Percentiles rank a stretch among this genome's conserved stretches.
Conservation (phyloP, 2,797 vertebrate species). For the Chiloscyllium punctatum region DNA sequence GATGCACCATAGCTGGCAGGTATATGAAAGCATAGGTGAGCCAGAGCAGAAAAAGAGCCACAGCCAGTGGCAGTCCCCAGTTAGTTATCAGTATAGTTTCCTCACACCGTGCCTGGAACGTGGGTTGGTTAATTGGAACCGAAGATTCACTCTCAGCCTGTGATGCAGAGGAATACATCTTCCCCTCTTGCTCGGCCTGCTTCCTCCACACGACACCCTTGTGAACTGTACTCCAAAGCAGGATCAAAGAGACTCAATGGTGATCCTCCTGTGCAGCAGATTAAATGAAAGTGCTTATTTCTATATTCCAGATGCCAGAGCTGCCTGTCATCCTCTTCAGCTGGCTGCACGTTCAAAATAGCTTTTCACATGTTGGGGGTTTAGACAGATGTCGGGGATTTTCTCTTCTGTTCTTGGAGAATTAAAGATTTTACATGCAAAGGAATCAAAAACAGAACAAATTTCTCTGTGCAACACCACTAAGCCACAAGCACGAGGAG, state of each 20-base stretch:
- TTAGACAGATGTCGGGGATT: background rate
- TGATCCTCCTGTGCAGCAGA: background rate
- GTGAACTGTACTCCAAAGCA: background rate
- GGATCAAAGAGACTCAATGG: background rate
- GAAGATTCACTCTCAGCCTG: background rate
- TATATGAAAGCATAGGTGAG: slow-evolving; percentile 64
- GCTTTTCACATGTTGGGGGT: background rate
- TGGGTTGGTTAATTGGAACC: slow-evolving; percentile 51
- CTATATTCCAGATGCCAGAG: background rate
- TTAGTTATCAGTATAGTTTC: slow-evolving; percentile 60
- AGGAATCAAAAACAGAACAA: background rate
- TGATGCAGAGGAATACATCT: background rate
- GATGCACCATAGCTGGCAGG: slow-evolving; percentile 57
- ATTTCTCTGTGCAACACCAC: slow-evolving; percentile 11
- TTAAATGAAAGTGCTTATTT: slow-evolving; percentile 23
- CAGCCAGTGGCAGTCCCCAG: slow-evolving; percentile 60
- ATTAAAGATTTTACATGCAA: slow-evolving; percentile 25
- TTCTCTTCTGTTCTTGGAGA: slow-evolving; percentile 30
- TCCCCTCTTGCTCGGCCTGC: background rate
- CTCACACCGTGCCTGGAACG: slow-evolving; percentile 64
- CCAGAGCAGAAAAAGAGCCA: slow-evolving; percentile 58
- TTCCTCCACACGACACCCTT: background rate
- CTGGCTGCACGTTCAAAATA: background rate
- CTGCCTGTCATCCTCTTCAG: background rate
- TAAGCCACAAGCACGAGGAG: slow-evolving; percentile 17